phyloP scores from a whole-genome alignment of 2,888 invertebrate genomes.

The Euplagia quadripunctaria region DNA sequence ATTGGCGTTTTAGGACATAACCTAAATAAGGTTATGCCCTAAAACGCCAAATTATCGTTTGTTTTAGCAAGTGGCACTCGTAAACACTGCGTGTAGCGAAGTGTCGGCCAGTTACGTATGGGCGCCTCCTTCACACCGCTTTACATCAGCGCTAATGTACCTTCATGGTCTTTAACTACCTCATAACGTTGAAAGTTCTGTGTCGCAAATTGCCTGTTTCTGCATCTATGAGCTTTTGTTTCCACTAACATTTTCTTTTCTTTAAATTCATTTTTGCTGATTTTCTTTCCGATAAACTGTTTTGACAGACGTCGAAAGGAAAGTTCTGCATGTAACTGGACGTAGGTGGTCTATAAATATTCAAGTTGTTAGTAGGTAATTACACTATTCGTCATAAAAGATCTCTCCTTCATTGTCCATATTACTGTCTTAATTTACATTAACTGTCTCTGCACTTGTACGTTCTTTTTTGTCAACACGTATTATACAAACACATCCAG shows the following conservation, averaged over 20 bases:
- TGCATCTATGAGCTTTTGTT: constrained; percentile 15
- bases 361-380: constrained; percentile 7
- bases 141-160: constrained; percentile 44
- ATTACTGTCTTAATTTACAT: constrained; percentile 6
- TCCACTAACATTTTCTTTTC: background rate
- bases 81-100: constrained; percentile 32
- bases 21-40: background rate
- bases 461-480: background rate
- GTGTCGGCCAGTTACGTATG: constrained; percentile 25
- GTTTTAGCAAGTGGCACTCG: constrained; percentile 29
- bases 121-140: constrained; percentile 33
- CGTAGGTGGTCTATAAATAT: constrained; percentile 10
- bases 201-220: constrained; percentile 37
- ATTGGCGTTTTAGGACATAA: too few species aligned
- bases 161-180: constrained; percentile 41
- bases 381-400: constrained; percentile 5
- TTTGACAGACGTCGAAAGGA: background rate
- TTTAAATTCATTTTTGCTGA: background rate
- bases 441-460: background rate
- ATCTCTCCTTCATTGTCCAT: background rate
- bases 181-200: constrained; percentile 46
- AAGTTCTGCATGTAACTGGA: background rate
- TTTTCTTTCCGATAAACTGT: background rate
- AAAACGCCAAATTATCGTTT: constrained; percentile 30
- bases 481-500: background rate